Percentiles rank a stretch among this genome's conserved stretches.
These are phyloP conservation scores for Pionites leucogaster DNA, from an alignment of 2,113 vertebrate species.

Conservation along the genomic window DNA sequence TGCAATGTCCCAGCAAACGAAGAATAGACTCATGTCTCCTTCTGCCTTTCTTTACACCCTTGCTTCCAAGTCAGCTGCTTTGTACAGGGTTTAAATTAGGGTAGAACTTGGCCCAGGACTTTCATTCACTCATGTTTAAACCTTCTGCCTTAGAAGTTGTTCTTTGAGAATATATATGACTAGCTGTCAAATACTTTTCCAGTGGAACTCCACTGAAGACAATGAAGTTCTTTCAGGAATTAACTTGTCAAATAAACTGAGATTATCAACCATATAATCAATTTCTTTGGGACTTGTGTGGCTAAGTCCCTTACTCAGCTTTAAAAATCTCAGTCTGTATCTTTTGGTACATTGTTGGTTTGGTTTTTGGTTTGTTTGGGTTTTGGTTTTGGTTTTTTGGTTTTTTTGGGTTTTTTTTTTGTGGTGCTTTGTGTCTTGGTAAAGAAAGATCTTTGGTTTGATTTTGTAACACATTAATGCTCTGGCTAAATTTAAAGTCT, in stretches of 20 bases:
- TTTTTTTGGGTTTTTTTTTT: background rate
- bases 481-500: conserved; percentile 20
- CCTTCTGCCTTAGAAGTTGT: conserved; percentile 12
- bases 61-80: conserved; percentile 20
- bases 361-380: background rate
- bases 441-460: conserved; percentile 17
- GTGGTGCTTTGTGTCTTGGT: background rate
- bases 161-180: conserved; percentile 23
- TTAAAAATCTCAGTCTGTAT: background rate
- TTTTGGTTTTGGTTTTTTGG: too few relatives aligned
- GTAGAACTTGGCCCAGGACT: background rate
- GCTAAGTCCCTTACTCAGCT: background rate
- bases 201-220: background rate
- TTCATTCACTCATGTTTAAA: conserved; percentile 43
- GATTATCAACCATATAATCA: background rate
- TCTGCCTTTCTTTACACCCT: background rate
- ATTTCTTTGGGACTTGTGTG: background rate
- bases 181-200: background rate
- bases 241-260: background rate
- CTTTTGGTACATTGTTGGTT: background rate
- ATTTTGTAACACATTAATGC: background rate
- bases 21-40: conserved; percentile 44
- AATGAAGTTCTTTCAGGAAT: background rate
- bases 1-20: conserved; percentile 19
- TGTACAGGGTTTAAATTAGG: conserved; percentile 15